Evolutionary conservation across 30 jellyfish, hydroid and myxozoan genomes (phyloP), one percentile per base, ranked within the genome.

Genomic region (Hydractinia echinata): DNA sequence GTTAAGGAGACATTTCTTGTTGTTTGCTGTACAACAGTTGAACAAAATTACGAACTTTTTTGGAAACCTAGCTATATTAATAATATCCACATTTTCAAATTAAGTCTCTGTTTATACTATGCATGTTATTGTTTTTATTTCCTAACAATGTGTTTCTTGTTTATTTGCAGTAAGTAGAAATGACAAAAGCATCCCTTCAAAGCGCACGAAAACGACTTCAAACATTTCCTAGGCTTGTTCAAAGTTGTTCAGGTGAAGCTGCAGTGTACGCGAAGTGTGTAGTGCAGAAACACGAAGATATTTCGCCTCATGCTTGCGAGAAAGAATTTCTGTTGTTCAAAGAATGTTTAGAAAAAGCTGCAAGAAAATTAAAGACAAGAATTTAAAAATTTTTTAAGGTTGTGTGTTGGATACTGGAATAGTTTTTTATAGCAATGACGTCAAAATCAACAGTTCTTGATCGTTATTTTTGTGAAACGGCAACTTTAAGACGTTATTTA

Each of bases 161-260:
- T 30, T 30, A 30, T 30, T 30, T 30, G 44, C 44, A 30, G 81
- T 20, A 71, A 8, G 11, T 20, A 10, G 67, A 10, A 44, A 80
- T 80, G 87, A 80, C 66, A 61, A 80, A 67, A 80, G 74, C 81
- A 19, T 80, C 87, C 11, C 55, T 80, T 19, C 67, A 62, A 61
- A 80, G 85, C 67, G 87, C 87, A 8, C 84, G 87, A 13, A 53
- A 61, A 14, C 87, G 87, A 14, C 44, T 80, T 16, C 81, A 80
- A 55, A 6, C 87, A 19, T 80, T 80, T 66, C 87, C 87, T 5
- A 80, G 67, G 71, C 84, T 80, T 5, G 6, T 66, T 39, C 14
- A 48, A 9, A 48, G 14, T 10, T 80, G 87, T 61, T 80, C 87
- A 3, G 53, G 30, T 11, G 87, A 80, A 66, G 87, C 87, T 9